Evolutionary conservation across 2,113 vertebrate genomes (phyloP), one percentile per base, ranked within the genome.

Genomic region (Spilogale gracilis): DNA sequence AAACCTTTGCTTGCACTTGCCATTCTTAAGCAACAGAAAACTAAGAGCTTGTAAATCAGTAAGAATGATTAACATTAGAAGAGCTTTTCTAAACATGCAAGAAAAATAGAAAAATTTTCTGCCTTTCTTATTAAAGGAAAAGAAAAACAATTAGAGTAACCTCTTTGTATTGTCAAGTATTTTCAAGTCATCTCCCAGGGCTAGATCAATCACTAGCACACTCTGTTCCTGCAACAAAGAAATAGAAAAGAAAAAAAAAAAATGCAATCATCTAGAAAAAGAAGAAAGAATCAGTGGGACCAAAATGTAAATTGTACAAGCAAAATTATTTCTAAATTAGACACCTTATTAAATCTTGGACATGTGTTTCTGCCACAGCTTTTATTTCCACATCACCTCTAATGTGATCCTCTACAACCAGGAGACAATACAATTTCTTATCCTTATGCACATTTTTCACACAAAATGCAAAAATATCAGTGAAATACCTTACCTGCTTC

Each of bases 101-200:
- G 52, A 17, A 78, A 76, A 67, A 43, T 17, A 38, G 9, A 25
- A 73, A 2, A 43, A 32, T 60, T 92, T 84, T 32, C 45, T 83
- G n/a, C n/a, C 27, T 83, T 97, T 91, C 74, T 95, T 94, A 86
- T 54, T 86, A 94, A 97, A 95, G 69, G 50, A 10, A 69, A 92
- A 92, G 63, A 17, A 90, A 91, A 58, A 8, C 52, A 91, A 79
- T 82, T 82, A 88, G 10, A 71, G 45, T 58, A 82, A 43, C 18
- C 45, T 79, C 50, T 52, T 79, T 54, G 76, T 52, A 52, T 52
- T 32, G 76, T 78, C 76, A 32, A 43, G 9, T 78, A 56, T 94
- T 71, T 18, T 48, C 79, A 93, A 91, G 13, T 48, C 56, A 73
- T 83, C 73, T 74, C 48, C 58, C 80, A 61, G 84, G n/a, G 25